A percentile compares a stretch with the other conserved stretches of the same genome.
Evolutionary conservation across 2,797 vertebrate species (phyloP).

Genomic region (Carapus acus): DNA sequence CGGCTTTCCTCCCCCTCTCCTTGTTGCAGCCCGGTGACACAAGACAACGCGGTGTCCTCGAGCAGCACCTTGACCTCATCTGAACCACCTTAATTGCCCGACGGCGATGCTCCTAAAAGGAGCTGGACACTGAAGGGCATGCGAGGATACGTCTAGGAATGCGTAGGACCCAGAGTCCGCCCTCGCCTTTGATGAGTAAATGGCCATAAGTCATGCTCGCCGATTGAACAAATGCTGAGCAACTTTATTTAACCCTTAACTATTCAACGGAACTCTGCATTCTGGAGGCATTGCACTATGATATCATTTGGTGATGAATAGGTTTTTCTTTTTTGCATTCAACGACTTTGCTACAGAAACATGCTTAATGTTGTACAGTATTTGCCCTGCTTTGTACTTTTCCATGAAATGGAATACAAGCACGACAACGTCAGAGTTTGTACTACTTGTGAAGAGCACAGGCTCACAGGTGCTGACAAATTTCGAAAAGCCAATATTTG

Average conservation of each 20-base stretch:
- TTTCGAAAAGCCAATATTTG: not conserved
- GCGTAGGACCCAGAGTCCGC: constrained; percentile 29
- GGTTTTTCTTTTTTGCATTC: constrained; percentile 34
- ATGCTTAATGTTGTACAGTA: constrained; percentile 22
- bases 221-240: constrained; percentile 29
- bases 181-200: constrained; percentile 29
- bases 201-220: constrained; percentile 31
- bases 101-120: constrained; percentile 36
- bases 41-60: constrained; percentile 66
- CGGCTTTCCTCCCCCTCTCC: constrained; percentile 26
- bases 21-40: constrained; percentile 58
- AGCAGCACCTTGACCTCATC: constrained; percentile 39
- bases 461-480: not conserved
- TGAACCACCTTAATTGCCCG: constrained; percentile 49
- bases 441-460: constrained; percentile 10
- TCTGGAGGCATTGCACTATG: constrained; percentile 41
- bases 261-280: constrained; percentile 16
- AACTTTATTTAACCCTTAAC: constrained; percentile 35
- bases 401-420: constrained; percentile 16
- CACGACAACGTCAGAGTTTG: constrained; percentile 5
- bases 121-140: constrained; percentile 30
- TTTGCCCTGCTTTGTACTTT: constrained; percentile 32
- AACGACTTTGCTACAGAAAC: constrained; percentile 17
- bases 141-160: constrained; percentile 50
- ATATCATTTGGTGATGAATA: constrained; percentile 15